Percentiles rank a stretch among this genome's conserved stretches.
Evolutionary conservation across 2,888 invertebrate species (phyloP).

Genomic region (Eilema griseolum): DNA sequence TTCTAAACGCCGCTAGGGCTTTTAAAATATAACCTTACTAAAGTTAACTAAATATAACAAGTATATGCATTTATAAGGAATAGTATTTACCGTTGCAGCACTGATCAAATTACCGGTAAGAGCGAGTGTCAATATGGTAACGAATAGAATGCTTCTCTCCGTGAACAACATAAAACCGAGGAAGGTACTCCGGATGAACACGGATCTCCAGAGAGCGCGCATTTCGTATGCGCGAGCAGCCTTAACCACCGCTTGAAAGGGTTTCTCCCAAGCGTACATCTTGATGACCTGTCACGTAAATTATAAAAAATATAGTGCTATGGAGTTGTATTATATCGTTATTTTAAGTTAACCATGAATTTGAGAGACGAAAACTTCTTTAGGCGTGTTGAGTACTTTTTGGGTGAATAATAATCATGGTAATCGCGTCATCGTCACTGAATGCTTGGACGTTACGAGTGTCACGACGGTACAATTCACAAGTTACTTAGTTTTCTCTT

Average conservation of each 20-base stretch:
- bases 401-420: too few species aligned
- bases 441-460: too few species aligned
- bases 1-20: too few species aligned
- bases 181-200: conserved; percentile 89
- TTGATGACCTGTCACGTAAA: conserved; percentile 90
- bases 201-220: conserved; percentile 84
- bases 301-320: background rate
- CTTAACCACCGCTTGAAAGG: conserved; percentile 91
- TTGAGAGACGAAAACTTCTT: too few species aligned
- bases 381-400: too few species aligned
- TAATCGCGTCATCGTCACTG: too few species aligned
- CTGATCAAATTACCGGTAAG: conserved; percentile 72
- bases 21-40: too few species aligned
- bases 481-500: background rate
- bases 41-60: background rate
- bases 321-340: background rate
- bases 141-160: conserved; percentile 90
- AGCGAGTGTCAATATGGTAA: conserved; percentile 83
- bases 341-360: background rate
- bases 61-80: background rate
- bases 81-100: conserved; percentile 69
- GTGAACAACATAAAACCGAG: conserved; percentile 91
- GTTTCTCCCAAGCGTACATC: conserved; percentile 97
- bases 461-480: too few species aligned
- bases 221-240: conserved; percentile 87